These are phyloP conservation scores for Neria commutata DNA, from an alignment of 2,888 invertebrate genomes.

Conservation along the genomic window DNA sequence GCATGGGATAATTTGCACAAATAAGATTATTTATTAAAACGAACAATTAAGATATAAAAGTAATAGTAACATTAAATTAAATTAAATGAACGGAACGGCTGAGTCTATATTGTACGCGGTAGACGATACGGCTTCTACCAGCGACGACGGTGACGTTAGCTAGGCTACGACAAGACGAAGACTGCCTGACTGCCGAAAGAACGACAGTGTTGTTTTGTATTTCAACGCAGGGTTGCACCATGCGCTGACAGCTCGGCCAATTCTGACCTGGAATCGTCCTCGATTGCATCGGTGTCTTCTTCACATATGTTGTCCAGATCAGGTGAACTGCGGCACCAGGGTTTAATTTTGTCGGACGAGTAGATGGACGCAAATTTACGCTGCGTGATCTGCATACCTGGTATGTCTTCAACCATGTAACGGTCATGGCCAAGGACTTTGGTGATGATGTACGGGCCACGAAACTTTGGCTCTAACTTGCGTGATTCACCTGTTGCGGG, in stretches of 20 bases:
- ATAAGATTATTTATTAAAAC: no score
- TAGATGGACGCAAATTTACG: conserved; percentile 25
- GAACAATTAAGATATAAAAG: no score
- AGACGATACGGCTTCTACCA: no score
- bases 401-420: conserved; percentile 30
- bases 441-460: conserved; percentile 26
- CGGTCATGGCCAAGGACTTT: conserved; percentile 26
- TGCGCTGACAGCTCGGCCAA: conserved; percentile 15
- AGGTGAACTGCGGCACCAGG: conserved; percentile 19
- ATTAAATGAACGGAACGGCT: no score
- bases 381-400: conserved; percentile 18
- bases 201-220: no score
- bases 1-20: no score
- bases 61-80: no score
- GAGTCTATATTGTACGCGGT: no score
- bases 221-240: no score
- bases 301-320: not conserved
- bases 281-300: not conserved
- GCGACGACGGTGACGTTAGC: no score
- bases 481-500: conserved; percentile 28
- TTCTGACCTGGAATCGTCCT: conserved; percentile 15
- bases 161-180: no score
- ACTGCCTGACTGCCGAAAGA: no score
- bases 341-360: conserved; percentile 29
- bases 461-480: conserved; percentile 27